Conservation (phyloP, 2,113 vertebrate species). For the Xenopus tropicalis region DNA sequence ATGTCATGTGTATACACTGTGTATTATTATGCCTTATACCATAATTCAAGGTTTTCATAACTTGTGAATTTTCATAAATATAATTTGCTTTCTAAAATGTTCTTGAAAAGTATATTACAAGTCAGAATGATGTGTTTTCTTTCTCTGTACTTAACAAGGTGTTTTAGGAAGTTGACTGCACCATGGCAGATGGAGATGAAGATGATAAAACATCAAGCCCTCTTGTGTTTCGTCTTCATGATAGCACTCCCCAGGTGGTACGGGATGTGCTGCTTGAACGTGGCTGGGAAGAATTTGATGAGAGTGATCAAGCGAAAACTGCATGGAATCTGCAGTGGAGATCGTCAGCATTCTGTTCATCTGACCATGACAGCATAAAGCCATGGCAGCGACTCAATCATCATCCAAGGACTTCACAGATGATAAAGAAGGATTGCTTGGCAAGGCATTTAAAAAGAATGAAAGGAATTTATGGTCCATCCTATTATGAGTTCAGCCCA, state of each 20-base stretch:
- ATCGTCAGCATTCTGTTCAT: slow-evolving; percentile 58
- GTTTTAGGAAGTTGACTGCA: neutral
- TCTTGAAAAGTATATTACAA: no score
- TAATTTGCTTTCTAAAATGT: no score
- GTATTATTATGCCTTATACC: no score
- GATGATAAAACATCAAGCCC: slow-evolving; percentile 31
- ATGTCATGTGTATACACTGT: no score
- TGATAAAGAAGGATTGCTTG: slow-evolving; percentile 75
- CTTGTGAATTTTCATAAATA: no score
- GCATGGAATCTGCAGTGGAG: slow-evolving; percentile 77
- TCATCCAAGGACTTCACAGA: slow-evolving; percentile 66
- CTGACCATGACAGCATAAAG: slow-evolving; percentile 59
- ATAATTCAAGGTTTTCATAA: no score
- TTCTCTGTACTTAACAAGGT: slow-evolving; percentile 14
- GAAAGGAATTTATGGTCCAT: slow-evolving; percentile 60
- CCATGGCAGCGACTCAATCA: slow-evolving; percentile 79
- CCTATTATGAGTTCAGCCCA: slow-evolving; percentile 70
- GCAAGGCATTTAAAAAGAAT: slow-evolving; percentile 67
- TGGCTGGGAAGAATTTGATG: slow-evolving; percentile 67
- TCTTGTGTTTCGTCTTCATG: slow-evolving; percentile 66
- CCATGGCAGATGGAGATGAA: slow-evolving; percentile 21
- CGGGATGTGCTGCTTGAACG: slow-evolving; percentile 74
- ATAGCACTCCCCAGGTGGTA: slow-evolving; percentile 59
- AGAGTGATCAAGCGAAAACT: slow-evolving; percentile 49
- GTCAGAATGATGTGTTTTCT: neutral